phyloP scores from a whole-genome alignment of 2,113 vertebrate genomes.

The Melanocharis versteri region DNA sequence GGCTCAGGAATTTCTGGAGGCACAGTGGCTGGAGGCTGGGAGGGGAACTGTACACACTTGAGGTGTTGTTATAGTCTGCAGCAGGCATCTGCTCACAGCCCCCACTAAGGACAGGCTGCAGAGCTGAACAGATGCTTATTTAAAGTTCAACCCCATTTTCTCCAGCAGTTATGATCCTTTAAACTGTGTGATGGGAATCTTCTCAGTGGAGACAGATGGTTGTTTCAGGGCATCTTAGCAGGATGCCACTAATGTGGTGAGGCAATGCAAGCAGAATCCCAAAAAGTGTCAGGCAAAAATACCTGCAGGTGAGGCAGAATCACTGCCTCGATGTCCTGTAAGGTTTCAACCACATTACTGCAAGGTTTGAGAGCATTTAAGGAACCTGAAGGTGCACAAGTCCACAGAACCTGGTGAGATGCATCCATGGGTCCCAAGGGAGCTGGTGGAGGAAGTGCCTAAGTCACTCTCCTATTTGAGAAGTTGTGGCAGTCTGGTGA shows the following conservation, averaged over 20 bases:
- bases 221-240: slow-evolving; percentile 23
- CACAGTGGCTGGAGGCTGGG: neutral
- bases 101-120: fast-evolving
- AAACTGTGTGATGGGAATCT: neutral
- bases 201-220: slow-evolving; percentile 6
- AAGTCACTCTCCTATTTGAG: neutral
- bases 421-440: neutral
- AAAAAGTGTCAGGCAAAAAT: neutral
- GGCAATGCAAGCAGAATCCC: neutral
- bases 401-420: neutral
- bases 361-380: neutral
- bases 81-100: neutral
- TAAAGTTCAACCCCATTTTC: neutral
- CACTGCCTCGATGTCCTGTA: neutral
- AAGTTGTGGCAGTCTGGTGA: neutral
- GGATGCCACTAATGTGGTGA: neutral
- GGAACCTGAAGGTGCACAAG: neutral
- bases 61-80: neutral
- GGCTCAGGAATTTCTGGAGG: slow-evolving; percentile 11
- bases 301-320: neutral
- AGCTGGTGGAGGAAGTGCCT: neutral
- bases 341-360: neutral
- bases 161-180: neutral
- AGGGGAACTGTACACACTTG: neutral
- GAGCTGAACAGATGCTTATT: neutral